Percentiles rank a stretch among this genome's conserved stretches.
These are phyloP conservation scores for Hippocampus guttulatus DNA, from an alignment of 2,113 vertebrate genomes.

Conservation along the genomic window DNA sequence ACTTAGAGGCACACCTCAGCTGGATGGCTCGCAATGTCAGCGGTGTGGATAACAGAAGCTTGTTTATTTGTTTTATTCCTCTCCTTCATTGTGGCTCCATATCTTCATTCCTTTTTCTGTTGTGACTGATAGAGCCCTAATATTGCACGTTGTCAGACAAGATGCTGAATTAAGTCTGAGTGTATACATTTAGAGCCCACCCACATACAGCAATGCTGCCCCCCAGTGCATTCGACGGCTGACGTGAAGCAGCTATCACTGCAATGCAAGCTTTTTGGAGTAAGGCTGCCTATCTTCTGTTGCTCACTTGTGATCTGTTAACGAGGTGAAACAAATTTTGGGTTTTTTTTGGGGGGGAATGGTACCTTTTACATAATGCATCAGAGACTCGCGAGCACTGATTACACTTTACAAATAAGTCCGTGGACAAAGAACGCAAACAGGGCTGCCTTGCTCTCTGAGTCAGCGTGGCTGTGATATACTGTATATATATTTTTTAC, in stretches of 20 bases:
- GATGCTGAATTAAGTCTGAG: conserved; percentile 38
- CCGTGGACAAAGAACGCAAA: conserved; percentile 32
- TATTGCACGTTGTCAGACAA: conserved; percentile 46
- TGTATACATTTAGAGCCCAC: conserved; percentile 24
- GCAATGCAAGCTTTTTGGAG: conserved; percentile 25
- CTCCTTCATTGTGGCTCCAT: conserved; percentile 35
- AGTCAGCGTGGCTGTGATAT: conserved; percentile 66
- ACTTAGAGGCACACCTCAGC: conserved; percentile 48
- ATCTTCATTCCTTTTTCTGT: conserved; percentile 45
- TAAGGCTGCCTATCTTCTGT: conserved; percentile 17
- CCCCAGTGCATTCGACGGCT: conserved; percentile 57
- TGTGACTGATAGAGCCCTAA: conserved; percentile 56
- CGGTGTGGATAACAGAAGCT: conserved; percentile 39
- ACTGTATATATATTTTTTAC: too few species aligned
- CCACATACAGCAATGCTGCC: conserved; percentile 67
- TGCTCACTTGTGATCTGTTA: conserved; percentile 31
- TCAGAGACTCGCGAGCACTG: conserved; percentile 18
- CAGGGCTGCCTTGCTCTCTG: conserved; percentile 49
- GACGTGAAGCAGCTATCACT: conserved; percentile 5
- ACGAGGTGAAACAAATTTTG: conserved; percentile 38
- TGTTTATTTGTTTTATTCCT: background rate
- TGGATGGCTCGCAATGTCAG: conserved; percentile 55
- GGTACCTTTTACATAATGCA: conserved; percentile 38
- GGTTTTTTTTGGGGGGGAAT: background rate
- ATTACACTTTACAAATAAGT: conserved; percentile 30